Base-by-base conservation (phyloP, 37 sponge, comb jelly and placozoan species). In the Lycopodina hypogea region DNA sequence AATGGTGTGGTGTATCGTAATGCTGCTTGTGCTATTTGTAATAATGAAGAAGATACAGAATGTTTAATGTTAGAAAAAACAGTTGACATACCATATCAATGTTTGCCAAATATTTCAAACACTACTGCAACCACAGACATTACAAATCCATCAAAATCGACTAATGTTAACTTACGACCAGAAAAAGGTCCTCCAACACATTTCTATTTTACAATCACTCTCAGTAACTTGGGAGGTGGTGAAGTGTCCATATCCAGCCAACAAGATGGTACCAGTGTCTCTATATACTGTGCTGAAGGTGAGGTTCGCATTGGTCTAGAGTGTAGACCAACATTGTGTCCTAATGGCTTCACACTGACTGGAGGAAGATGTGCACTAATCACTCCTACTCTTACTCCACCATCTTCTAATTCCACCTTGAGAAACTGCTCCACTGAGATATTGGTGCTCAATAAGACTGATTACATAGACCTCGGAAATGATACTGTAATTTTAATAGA, bases 21-120 rank as follows among this genome's bases (percentile, higher is more conserved):
- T 32, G 38, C 18, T 24, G 42, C 24, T 33, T 77, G 77, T 62
- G 77, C 77, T 15, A 11, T 51, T 28, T 78, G 71, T 71, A 80
- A 80, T 57, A 42, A 11, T 51, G 67, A 36, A 66, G 9, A 66
- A 30, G 67, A 32, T 3, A 34, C 26, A 15, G 35, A 21, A 4
- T 59, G 60, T 59, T 59, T 59, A 17, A 59, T 6, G 4, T 26
- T 26, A 28, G 15, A 7, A 28, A 26, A 17, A 23, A 28, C 8
- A 59, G 12, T 6, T 28, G 15, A 4, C 60, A 59, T 59, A 3
- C 60, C 60, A 59, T 26, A 28, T 59, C 18, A 12, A 17, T 71
- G 60, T 12, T 23, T 17, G 15, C 37, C 68, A 6, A 59, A 23
- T 28, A 59, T 59, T 17, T 26, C 18, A 59, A n/a, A n/a, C n/a